These are phyloP conservation scores for Manis pentadactyla DNA, from an alignment of 2,797 vertebrate species.

Conservation along the genomic window DNA sequence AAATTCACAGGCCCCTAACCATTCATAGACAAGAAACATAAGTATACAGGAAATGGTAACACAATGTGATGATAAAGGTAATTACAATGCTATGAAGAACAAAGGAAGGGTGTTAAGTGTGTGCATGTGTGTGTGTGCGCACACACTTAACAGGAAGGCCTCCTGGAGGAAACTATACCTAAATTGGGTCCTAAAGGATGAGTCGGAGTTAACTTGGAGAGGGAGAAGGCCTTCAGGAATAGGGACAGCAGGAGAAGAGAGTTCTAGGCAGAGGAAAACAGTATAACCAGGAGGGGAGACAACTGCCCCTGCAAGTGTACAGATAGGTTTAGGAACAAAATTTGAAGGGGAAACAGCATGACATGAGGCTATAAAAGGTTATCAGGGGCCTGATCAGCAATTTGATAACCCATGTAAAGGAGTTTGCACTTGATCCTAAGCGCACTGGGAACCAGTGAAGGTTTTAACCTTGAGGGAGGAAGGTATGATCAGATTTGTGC, in stretches of 20 bases:
- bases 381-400: background rate
- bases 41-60: conserved; percentile 53
- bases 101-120: conserved; percentile 17
- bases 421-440: background rate
- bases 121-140: background rate
- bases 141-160: background rate
- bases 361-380: background rate
- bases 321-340: background rate
- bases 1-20: background rate
- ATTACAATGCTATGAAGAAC: conserved; percentile 46
- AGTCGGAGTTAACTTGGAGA: background rate
- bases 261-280: conserved; percentile 18
- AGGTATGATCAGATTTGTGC: background rate
- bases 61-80: background rate
- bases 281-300: background rate
- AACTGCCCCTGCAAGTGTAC: background rate
- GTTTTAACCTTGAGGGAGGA: conserved; percentile 29
- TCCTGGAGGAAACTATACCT: background rate
- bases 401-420: background rate
- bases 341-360: background rate
- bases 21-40: conserved; percentile 24
- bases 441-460: background rate
- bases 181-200: conserved; percentile 20
- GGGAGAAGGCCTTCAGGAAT: background rate
- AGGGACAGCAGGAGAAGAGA: background rate